Evolutionary conservation across 2,113 vertebrate genomes (phyloP).

Genomic region (Pelmatolapia mariae): DNA sequence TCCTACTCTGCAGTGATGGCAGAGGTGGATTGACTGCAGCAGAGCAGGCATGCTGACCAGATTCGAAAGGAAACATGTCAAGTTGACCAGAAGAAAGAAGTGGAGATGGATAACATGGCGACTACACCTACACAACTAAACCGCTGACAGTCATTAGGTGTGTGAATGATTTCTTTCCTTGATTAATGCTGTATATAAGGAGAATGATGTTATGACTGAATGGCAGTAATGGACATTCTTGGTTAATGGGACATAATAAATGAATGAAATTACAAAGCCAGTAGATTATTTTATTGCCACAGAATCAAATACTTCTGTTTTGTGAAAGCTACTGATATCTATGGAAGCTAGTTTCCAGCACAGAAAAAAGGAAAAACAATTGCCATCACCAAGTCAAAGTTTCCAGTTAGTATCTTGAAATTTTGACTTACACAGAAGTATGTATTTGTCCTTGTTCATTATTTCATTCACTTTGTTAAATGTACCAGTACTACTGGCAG

Average conservation of each 20-base stretch:
- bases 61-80: background rate
- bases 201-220: background rate
- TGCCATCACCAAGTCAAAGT: background rate
- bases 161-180: background rate
- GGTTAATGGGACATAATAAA: background rate
- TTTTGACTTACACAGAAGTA: background rate
- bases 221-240: background rate
- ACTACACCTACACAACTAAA: background rate
- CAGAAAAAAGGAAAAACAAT: background rate
- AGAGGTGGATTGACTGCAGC: background rate
- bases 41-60: background rate
- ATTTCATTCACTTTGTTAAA: background rate
- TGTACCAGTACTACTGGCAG: background rate
- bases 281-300: background rate
- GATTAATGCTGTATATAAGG: background rate
- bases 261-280: background rate
- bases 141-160: background rate
- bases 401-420: background rate
- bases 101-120: background rate
- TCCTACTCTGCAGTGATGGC: background rate
- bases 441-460: background rate
- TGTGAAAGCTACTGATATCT: background rate
- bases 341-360: background rate
- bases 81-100: background rate
- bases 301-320: background rate